These are phyloP conservation scores for Dendrocincla tyrannina DNA, from an alignment of 2,797 vertebrate genomes.

Conservation along the genomic window DNA sequence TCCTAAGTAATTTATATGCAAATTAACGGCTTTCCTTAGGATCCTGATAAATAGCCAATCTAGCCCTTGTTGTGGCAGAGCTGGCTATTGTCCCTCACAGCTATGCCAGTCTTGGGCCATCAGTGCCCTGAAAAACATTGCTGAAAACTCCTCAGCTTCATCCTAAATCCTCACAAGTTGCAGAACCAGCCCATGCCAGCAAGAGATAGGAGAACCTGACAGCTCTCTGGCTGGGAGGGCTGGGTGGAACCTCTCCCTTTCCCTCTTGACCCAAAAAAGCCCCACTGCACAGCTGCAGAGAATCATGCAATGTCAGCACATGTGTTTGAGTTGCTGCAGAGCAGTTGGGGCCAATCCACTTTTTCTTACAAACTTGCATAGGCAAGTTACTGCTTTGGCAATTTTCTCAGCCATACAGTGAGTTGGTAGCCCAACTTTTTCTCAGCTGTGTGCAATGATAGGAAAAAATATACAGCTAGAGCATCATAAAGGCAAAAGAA, in stretches of 20 bases:
- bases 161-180: not conserved
- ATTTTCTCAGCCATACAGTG: not conserved
- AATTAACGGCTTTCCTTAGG: not conserved
- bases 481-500: not conserved
- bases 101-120: not conserved
- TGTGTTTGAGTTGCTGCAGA: not conserved
- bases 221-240: not conserved
- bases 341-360: not conserved
- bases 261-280: not conserved
- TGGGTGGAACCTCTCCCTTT: not conserved
- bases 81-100: not conserved
- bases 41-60: not conserved
- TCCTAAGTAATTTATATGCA: constrained; percentile 17
- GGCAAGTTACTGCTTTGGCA: not conserved
- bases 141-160: not conserved
- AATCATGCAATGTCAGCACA: fast-evolving
- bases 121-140: fast-evolving
- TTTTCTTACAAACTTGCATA: not conserved
- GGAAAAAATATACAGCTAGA: not conserved
- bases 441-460: not conserved
- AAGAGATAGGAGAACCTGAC: fast-evolving
- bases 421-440: not conserved
- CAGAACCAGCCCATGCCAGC: not conserved
- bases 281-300: not conserved
- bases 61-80: not conserved